These are phyloP conservation scores for Fabriciana adippe DNA, from an alignment of 2,888 invertebrate species.

Conservation along the genomic window DNA sequence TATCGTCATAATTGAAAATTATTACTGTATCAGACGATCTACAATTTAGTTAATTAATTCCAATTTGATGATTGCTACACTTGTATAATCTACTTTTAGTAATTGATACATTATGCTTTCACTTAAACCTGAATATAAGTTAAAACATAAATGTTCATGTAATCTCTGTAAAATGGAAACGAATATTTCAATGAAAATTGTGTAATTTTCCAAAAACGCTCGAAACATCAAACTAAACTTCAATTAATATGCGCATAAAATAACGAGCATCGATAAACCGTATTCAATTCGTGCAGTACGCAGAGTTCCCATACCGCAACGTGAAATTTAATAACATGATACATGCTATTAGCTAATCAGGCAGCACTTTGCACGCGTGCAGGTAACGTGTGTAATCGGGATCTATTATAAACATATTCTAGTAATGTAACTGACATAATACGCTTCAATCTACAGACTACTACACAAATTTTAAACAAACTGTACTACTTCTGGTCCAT, in stretches of 20 bases:
- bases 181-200: slow-evolving; percentile 1
- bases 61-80: too few species aligned
- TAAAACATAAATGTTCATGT: not conserved
- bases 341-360: slow-evolving; percentile 38
- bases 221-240: slow-evolving; percentile 32
- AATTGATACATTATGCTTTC: not conserved
- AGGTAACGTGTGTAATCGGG: slow-evolving; percentile 26
- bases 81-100: too few species aligned
- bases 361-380: slow-evolving; percentile 24
- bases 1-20: too few species aligned
- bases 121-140: not conserved
- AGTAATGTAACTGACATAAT: not conserved
- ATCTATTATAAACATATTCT: slow-evolving; percentile 21
- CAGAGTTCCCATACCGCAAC: slow-evolving; percentile 21
- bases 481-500: not conserved
- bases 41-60: too few species aligned
- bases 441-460: not conserved
- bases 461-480: not conserved
- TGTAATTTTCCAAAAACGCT: slow-evolving; percentile 21
- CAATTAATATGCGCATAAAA: slow-evolving; percentile 39
- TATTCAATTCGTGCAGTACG: slow-evolving; percentile 28
- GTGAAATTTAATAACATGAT: slow-evolving; percentile 39
- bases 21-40: too few species aligned
- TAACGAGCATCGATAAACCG: slow-evolving; percentile 32
- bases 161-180: not conserved